phyloP scores from a whole-genome alignment of 2,888 invertebrate species.

The Tipula unca region DNA sequence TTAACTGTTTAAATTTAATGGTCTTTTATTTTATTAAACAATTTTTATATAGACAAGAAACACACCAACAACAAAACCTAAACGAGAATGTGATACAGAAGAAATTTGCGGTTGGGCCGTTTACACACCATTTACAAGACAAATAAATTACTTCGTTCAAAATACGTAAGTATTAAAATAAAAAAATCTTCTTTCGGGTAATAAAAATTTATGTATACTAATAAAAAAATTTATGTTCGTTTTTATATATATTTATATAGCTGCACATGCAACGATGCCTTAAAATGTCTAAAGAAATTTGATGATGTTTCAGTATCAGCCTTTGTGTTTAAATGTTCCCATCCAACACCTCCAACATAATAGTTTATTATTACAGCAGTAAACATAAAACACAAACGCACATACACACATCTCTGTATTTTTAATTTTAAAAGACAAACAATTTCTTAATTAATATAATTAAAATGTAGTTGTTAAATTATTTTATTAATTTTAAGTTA shows the following conservation, averaged over 20 bases:
- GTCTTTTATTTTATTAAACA: neutral
- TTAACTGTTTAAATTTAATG: neutral
- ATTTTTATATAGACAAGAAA: slow-evolving; percentile 21
- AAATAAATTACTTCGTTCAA: slow-evolving; percentile 47
- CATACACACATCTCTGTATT: neutral
- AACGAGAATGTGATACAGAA: slow-evolving; percentile 32
- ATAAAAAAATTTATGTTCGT: neutral
- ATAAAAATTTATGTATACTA: slow-evolving; percentile 27
- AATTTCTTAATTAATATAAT: neutral
- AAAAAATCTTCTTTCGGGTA: neutral
- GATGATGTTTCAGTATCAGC: slow-evolving; percentile 52
- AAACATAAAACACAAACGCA: neutral
- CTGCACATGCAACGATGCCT: slow-evolving; percentile 44
- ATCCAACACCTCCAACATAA: neutral
- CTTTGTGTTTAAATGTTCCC: slow-evolving; percentile 48
- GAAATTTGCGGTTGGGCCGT: slow-evolving; percentile 55
- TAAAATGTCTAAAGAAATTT: slow-evolving; percentile 44
- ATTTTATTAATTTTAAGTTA: slow-evolving; percentile 8
- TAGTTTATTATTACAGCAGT: neutral
- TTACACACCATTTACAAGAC: slow-evolving; percentile 45
- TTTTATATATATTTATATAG: slow-evolving; percentile 33
- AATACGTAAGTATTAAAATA: slow-evolving; percentile 45
- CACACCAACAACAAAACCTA: slow-evolving; percentile 20
- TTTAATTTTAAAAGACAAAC: slow-evolving; percentile 8
- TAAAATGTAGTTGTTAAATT: neutral